Base-by-base conservation (phyloP, 2,113 vertebrate genomes). In the Crocuta crocuta region DNA sequence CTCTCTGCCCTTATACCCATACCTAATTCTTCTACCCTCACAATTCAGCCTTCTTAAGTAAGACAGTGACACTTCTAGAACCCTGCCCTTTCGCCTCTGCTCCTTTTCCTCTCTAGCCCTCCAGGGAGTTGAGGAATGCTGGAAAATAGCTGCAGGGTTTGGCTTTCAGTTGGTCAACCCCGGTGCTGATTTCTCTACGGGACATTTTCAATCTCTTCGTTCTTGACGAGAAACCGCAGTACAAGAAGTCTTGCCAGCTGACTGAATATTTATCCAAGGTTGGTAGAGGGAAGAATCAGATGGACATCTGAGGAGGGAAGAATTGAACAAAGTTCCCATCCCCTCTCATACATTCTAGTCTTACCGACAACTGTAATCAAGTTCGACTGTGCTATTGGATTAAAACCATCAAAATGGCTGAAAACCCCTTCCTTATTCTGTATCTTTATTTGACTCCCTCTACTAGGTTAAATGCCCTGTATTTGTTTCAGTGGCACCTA, bases 111-210 rank as follows among this genome's bases (percentile, higher is more conserved):
- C 58, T 35, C 24, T 23, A 35, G 50, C 53, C 88, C 91, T 95
- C 93, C n/a, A n/a, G 91, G 79, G 95, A 90, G 48, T 88, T 95
- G 50, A 91, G 93, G 93, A 95, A 96, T 16, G 33, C 58, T 76
- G 94, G 88, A 74, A 97, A 97, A 95, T 95, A 85, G 91, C 96
- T 88, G 50, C 71, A 78, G 93, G 70, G n/a, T 48, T 97, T 97
- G 84, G 76, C 78, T 97, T 96, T 91, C 85, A 93, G 50, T 94
- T 92, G 85, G 81, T 87, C 90, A 92, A 92, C 48, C 28, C 79
- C 79, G 61, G 93, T 23, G 55, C 33, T 94, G 74, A 97, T 89
- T 93, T 96, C 93, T 97, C 73, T 79, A 43, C 74, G 94, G 96
- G 91, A 95, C 55, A 94, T 86, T 96, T 97, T 94, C 66, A 53